Evolutionary conservation across 2,797 vertebrate species (phyloP), one percentile per base, ranked within the genome.

Genomic region (Galago senegalensis): DNA sequence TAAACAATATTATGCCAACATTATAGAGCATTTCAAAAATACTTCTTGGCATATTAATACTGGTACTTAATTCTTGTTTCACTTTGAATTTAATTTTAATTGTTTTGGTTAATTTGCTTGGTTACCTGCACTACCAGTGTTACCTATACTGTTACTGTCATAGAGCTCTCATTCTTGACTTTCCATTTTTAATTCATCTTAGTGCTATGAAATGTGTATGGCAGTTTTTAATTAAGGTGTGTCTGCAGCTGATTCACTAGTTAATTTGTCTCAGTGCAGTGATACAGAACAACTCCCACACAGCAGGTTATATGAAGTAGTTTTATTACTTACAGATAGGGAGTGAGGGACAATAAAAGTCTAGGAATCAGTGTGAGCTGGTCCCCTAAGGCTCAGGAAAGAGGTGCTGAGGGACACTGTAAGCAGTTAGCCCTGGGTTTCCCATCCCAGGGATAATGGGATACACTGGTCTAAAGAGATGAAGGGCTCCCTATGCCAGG

Each of bases 141-240:
- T 72, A 73, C 4, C 7, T 56, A 5, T n/a, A 14, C 18, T 77
- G 49, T 10, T 56, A 56, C n/a, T 2, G 2, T 14, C 23, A 17
- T 5, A 1, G 11, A 77, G 27, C 85, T 40, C 49, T 5, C 8
- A 29, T 56, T 21, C 21, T 72, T 61, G 61, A 77, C 20, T 60
- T 69, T 73, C 63, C 77, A 56, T 56, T 80, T 83, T 84, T 60
- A 53, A 86, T 34, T 21, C 27, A 34, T 87, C 12, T 87, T 69
- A 80, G 16, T 56, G 72, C 73, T 91, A 31, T 65, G 31, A 86
- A 91, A 23, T 25, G 79, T 6, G 80, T 11, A 14, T 89, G 49
- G 27, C 0, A 0, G 17, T 17, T n/a, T 40, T 73, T 79, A 23
- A 79, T 37, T 37, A 37, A 58, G 34, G 7, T 58, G 7, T 80